These are phyloP conservation scores for Luscinia luscinia DNA, from an alignment of 2,797 vertebrate genomes.

Conservation along the genomic window DNA sequence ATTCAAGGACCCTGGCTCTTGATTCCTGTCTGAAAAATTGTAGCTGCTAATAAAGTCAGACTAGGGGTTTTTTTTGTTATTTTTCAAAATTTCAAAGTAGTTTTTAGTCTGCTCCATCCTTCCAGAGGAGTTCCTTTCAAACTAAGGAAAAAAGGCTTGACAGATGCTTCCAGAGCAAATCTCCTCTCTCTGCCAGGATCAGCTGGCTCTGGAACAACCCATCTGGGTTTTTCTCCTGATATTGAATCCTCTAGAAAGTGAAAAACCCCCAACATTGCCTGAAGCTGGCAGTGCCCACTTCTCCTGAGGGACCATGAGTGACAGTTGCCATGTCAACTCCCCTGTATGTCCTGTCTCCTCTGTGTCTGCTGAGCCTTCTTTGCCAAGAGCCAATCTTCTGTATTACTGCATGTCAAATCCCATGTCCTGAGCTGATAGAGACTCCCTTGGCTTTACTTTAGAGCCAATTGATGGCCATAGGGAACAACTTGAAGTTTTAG, in stretches of 20 bases:
- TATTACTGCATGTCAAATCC: not conserved
- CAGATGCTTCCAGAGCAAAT: not conserved
- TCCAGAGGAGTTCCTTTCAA: not conserved
- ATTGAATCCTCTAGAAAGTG: not conserved
- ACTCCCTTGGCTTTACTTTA: not conserved
- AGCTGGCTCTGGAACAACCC: not conserved
- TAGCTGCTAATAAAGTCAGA: not conserved
- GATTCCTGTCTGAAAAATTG: not conserved
- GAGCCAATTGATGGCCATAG: not conserved
- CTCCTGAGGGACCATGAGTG: not conserved
- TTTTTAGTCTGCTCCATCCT: not conserved
- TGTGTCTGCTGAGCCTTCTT: not conserved
- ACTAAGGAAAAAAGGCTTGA: not conserved
- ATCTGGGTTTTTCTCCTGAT: not conserved
- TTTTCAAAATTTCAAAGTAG: not conserved
- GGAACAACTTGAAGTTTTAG: not conserved
- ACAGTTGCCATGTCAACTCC: not conserved
- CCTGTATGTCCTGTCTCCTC: not conserved
- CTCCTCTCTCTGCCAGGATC: not conserved
- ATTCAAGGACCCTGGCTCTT: not conserved
- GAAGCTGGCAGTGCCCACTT: not conserved
- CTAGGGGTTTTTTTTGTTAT: not conserved
- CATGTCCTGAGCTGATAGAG: not conserved
- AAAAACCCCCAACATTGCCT: not conserved
- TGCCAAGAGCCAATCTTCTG: not conserved